A percentile compares a stretch with the other conserved stretches of the same genome.
phyloP scores from a whole-genome alignment of 2,113 vertebrate genomes.

The Grammomys surdaster region DNA sequence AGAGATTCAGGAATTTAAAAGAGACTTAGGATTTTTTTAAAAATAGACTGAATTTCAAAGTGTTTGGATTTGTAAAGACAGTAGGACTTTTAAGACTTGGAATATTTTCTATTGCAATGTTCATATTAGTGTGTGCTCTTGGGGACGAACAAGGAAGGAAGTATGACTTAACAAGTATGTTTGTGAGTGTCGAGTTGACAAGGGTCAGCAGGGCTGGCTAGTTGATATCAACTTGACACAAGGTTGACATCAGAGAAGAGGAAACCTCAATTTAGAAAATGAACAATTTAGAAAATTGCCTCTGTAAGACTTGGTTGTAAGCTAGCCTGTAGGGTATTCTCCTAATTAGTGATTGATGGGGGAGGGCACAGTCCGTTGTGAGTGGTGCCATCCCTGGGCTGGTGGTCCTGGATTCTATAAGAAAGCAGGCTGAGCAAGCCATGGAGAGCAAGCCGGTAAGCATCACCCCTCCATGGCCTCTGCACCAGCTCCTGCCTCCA shows the following conservation, averaged over 20 bases:
- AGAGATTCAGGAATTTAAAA: background rate
- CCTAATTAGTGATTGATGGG: background rate
- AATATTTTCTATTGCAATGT: background rate
- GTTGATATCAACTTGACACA: background rate
- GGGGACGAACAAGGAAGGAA: background rate
- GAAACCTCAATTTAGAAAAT: background rate
- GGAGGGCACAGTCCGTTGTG: background rate
- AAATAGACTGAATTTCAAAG: background rate
- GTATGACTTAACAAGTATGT: background rate
- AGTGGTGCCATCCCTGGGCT: background rate
- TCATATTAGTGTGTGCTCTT: background rate
- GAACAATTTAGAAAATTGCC: background rate
- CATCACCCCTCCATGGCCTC: background rate
- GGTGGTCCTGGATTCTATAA: background rate
- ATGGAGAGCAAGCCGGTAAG: background rate
- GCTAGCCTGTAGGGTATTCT: background rate
- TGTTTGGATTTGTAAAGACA: background rate
- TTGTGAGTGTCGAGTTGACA: background rate
- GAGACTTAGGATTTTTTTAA: background rate
- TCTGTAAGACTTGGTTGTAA: background rate
- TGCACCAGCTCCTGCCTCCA: background rate
- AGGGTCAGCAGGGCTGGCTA: background rate
- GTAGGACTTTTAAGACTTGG: background rate
- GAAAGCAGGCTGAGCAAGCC: background rate
- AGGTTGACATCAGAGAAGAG: background rate